A percentile compares a stretch with the other conserved stretches of the same genome.
Evolutionary conservation across 2,113 vertebrate genomes (phyloP).

Genomic region (Tachycineta bicolor): DNA sequence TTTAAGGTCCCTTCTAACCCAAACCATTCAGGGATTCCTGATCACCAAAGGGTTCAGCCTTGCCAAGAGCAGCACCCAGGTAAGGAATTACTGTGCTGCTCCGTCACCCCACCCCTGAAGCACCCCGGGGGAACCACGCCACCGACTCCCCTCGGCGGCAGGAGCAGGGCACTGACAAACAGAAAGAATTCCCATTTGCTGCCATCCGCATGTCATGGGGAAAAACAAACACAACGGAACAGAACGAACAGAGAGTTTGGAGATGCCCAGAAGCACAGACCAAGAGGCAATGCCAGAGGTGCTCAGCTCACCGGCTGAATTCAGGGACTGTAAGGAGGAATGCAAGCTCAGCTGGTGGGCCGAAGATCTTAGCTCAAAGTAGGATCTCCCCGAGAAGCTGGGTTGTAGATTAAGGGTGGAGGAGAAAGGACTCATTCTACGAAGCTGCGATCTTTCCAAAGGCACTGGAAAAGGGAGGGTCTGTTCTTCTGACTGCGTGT

Average conservation of each 20-base stretch:
- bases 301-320: conserved; percentile 79
- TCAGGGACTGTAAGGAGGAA: conserved; percentile 82
- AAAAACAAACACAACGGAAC: conserved; percentile 55
- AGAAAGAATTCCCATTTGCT: conserved; percentile 2
- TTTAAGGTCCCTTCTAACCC: background rate
- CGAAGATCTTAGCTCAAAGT: conserved; percentile 82
- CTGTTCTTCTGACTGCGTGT: conserved; percentile 82
- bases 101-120: background rate
- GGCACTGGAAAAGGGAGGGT: conserved; percentile 82
- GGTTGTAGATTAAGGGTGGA: conserved; percentile 83
- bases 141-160: background rate
- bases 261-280: conserved; percentile 73
- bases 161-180: conserved; percentile 64
- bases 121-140: background rate
- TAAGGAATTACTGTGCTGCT: conserved; percentile 33
- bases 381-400: conserved; percentile 82
- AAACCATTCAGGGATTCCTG: background rate
- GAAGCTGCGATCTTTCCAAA: conserved; percentile 84
- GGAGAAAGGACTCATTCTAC: conserved; percentile 82
- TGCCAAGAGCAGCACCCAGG: background rate
- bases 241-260: conserved; percentile 51
- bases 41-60: background rate
- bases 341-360: conserved; percentile 83
- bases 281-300: conserved; percentile 62
- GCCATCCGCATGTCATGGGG: conserved; percentile 53